A percentile compares a stretch with the other conserved stretches of the same genome.
These are phyloP conservation scores for Druceiella hillmani DNA, from an alignment of 2,888 invertebrate species.

Conservation along the genomic window DNA sequence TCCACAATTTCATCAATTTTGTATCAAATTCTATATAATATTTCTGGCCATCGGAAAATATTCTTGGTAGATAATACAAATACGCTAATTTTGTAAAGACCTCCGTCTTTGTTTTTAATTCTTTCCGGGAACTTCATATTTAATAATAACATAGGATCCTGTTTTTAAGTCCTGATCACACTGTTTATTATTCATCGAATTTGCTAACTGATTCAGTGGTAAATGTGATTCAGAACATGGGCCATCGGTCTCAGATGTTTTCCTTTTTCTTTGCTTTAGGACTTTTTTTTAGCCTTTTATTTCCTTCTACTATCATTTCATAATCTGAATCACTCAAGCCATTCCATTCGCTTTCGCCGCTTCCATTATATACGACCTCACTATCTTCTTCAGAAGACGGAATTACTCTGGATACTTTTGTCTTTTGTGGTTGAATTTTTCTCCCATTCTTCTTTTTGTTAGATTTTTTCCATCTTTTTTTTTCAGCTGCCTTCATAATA, in stretches of 20 bases:
- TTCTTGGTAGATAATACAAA: constrained; percentile 18
- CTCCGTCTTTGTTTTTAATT: constrained; percentile 10
- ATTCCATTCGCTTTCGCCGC: constrained; percentile 11
- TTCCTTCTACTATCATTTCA: constrained; percentile 2
- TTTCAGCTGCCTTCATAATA: constrained; percentile 16
- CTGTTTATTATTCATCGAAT: constrained; percentile 12
- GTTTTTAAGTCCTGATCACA: no score
- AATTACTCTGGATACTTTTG: constrained; percentile 8
- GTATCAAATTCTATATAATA: constrained; percentile 19
- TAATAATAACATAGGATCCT: constrained; percentile 14
- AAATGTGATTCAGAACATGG: constrained; percentile 11
- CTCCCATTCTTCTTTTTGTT: constrained; percentile 4
- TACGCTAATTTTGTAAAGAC: no score
- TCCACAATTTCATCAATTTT: constrained; percentile 14
- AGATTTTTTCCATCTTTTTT: constrained; percentile 14
- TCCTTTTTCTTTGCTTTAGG: no score
- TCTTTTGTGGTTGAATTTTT: no score
- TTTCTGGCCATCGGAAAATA: constrained; percentile 18
- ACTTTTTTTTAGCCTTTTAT: constrained; percentile 6
- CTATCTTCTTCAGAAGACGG: constrained; percentile 12
- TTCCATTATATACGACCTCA: no score
- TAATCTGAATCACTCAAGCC: constrained; percentile 7
- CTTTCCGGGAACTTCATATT: constrained; percentile 16
- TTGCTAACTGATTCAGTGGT: constrained; percentile 6
- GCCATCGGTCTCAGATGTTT: no score